Evolutionary conservation across 2,113 vertebrate species (phyloP).

Genomic region (Melozone crissalis): DNA sequence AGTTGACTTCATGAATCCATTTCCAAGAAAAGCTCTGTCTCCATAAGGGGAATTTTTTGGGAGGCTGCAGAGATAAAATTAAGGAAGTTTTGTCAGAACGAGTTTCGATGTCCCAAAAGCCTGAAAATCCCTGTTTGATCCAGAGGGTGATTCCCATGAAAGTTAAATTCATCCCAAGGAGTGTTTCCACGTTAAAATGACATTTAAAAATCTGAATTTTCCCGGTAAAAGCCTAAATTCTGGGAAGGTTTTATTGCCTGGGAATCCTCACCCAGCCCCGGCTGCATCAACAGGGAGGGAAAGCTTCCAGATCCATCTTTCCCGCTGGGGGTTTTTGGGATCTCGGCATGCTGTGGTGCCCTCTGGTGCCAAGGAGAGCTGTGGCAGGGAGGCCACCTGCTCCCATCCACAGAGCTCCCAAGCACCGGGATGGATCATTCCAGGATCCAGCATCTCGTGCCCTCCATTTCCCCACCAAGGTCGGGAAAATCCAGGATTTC

Average conservation of each 20-base stretch:
- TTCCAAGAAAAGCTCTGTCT: not conserved
- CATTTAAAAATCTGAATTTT: not conserved
- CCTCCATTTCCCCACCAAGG: not conserved
- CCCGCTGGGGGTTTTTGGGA: not conserved
- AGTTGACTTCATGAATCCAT: not conserved
- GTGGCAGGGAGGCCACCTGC: not conserved
- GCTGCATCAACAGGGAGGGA: not conserved
- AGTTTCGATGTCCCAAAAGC: not conserved
- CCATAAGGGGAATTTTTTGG: not conserved
- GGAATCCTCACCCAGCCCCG: not conserved
- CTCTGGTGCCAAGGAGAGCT: constrained; percentile 15
- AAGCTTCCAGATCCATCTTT: not conserved
- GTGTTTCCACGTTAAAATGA: not conserved
- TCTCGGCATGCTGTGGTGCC: constrained; percentile 3
- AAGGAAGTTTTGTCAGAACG: not conserved
- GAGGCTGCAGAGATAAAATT: not conserved
- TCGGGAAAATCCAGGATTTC: not conserved
- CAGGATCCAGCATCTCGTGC: not conserved
- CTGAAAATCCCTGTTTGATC: not conserved
- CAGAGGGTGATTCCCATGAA: not conserved
- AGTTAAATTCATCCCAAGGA: not conserved
- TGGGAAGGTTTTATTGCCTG: rapidly evolving
- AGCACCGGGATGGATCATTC: not conserved
- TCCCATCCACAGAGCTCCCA: not conserved
- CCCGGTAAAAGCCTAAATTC: rapidly evolving